These are phyloP conservation scores for Meliscaeva auricollis DNA, from an alignment of 2,888 invertebrate genomes.

Conservation along the genomic window DNA sequence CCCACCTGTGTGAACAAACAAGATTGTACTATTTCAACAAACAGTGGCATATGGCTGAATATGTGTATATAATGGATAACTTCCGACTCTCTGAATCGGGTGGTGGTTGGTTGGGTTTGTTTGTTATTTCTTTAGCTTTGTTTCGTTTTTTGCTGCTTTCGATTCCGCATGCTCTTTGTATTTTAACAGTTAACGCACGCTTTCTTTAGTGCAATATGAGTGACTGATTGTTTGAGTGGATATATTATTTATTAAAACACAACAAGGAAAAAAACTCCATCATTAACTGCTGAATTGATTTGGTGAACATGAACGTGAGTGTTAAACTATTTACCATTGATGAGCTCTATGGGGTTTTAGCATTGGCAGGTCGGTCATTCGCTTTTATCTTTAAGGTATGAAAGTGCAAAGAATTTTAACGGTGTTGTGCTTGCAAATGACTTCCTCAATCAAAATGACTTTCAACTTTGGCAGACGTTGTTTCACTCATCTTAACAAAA, in stretches of 20 bases:
- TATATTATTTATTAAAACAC: constrained; percentile 7
- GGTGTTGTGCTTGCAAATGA: background rate
- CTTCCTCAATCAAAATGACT: constrained; percentile 15
- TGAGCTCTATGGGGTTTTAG: constrained; percentile 25
- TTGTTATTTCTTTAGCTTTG: constrained; percentile 9
- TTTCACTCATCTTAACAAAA: background rate
- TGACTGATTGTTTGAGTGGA: constrained; percentile 50
- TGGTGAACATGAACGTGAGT: constrained; percentile 46
- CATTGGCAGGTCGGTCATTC: constrained; percentile 52
- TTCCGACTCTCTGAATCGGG: constrained; percentile 59
- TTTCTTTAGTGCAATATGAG: constrained; percentile 51
- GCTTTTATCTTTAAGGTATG: constrained; percentile 24
- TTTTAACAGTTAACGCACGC: constrained; percentile 34
- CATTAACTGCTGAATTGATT: constrained; percentile 46
- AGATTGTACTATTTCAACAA: constrained; percentile 38
- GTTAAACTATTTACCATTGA: constrained; percentile 34
- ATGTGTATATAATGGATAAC: constrained; percentile 53
- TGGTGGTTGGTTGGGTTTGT: constrained; percentile 33
- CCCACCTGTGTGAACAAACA: constrained; percentile 62
- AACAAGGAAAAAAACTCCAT: background rate
- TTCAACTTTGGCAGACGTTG: constrained; percentile 25
- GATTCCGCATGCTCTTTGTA: constrained; percentile 52
- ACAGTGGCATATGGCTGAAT: constrained; percentile 66
- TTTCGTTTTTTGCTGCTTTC: constrained; percentile 28
- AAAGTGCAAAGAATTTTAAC: constrained; percentile 38